These are phyloP conservation scores for Bovichtus variegatus DNA, from an alignment of 2,797 vertebrate species.

Conservation along the genomic window DNA sequence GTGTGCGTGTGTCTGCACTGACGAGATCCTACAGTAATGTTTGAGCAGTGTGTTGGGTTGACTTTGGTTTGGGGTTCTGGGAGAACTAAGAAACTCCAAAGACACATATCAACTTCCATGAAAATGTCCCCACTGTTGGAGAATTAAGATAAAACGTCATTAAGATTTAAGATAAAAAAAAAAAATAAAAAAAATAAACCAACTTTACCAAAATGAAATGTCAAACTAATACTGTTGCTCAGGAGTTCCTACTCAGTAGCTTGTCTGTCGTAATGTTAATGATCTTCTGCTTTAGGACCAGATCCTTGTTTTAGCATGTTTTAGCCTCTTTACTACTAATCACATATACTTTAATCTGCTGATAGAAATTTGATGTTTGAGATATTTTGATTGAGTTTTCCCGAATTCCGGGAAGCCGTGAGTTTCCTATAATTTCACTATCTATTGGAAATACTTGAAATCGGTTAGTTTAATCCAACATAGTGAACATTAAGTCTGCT, in stretches of 20 bases:
- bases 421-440: not conserved
- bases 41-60: conserved; percentile 5
- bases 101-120: not conserved
- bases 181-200: too few species aligned
- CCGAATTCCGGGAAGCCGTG: not conserved
- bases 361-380: not conserved
- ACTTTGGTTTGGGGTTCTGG: conserved; percentile 43
- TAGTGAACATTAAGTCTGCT: not conserved
- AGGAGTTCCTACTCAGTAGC: conserved; percentile 56
- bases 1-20: too few species aligned
- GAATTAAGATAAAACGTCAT: not conserved
- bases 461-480: not conserved
- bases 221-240: conserved; percentile 42
- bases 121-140: not conserved
- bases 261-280: conserved; percentile 7
- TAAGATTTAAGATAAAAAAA: too few species aligned
- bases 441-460: conserved; percentile 1
- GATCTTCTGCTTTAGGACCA: conserved; percentile 3
- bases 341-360: not conserved
- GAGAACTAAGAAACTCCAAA: not conserved
- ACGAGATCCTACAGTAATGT: not conserved
- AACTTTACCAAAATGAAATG: not conserved
- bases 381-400: not conserved
- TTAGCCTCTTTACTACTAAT: conserved; percentile 8
- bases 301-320: not conserved